Evolutionary conservation across 2,888 invertebrate genomes (phyloP), one percentile per base, ranked within the genome.

Genomic region (Sinhomidia bicolor): DNA sequence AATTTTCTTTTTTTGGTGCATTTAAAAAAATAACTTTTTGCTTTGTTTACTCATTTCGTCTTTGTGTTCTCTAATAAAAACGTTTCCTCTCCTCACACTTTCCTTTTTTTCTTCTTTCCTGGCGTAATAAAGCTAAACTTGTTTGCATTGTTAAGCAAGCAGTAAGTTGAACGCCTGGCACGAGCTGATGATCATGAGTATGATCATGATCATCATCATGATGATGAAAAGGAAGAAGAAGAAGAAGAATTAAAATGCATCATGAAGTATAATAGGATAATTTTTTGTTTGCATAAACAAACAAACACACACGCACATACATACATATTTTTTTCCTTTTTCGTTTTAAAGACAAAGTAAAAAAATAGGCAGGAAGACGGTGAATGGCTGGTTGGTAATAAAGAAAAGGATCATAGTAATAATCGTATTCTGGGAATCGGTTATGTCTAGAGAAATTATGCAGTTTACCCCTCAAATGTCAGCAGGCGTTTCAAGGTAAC

Each of bases 401-500:
- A 62, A 62, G 62, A 12, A 62, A n/a, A n/a, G 62, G 29, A 62
- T 79, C 44, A 65, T 82, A 74, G 44, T 60, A 84, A 80, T 80
- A 81, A 81, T 60, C 74, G 60, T 84, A 57, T 57, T 83, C 83
- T 29, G 17, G 26, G 41, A 84, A 74, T 74, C 41, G 84, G 57
- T 17, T 57, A 60, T 32, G 71, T 41, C 71, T 41, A 71, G 44
- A 36, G 36, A 84, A 74, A 74, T 85, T 85, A 85, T 65, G 60
- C 78, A 78, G 41, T 78, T 71, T 71, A 71, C 71, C 76, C 76
- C 62, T 71, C 71, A 78, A 62, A 85, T 76, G 76, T 85, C 85
- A 85, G 62, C 41, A 57, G 26, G 74, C 54, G 54, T 57, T 29
- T 85, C 32, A 78, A 76, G 65, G 85, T 62, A 85, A 78, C 85